Conservation (phyloP, 2,888 invertebrate species). For the Drosophila borealis region DNA sequence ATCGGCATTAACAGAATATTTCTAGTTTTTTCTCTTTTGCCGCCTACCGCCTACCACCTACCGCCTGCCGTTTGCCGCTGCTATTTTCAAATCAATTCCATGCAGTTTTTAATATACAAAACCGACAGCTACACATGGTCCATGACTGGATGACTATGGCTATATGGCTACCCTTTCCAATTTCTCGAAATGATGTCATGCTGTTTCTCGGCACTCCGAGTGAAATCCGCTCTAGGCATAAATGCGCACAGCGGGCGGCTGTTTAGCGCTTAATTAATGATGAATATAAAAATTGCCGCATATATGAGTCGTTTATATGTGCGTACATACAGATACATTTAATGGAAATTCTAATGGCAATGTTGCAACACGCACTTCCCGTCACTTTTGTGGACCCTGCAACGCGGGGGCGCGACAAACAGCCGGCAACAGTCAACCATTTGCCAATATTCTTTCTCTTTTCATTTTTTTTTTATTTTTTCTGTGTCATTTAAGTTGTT, state of each 20-base stretch:
- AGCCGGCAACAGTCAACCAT: slow-evolving; percentile 26
- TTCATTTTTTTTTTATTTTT: slow-evolving; percentile 1
- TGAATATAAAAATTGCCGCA: slow-evolving; percentile 81
- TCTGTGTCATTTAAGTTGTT: slow-evolving; percentile 47
- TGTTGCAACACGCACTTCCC: slow-evolving; percentile 58
- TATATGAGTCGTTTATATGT: slow-evolving; percentile 23
- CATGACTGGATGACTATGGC: slow-evolving; percentile 45
- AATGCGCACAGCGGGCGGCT: slow-evolving; percentile 73
- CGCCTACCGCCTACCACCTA: slow-evolving; percentile 19
- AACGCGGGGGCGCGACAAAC: slow-evolving; percentile 17
- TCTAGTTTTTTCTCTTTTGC: slow-evolving; percentile 54
- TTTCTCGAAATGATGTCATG: slow-evolving; percentile 76
- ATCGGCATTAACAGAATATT: slow-evolving; percentile 70
- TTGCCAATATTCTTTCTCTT: slow-evolving; percentile 33
- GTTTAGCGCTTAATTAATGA: slow-evolving; percentile 81
- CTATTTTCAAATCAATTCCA: slow-evolving; percentile 79
- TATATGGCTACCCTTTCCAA: slow-evolving; percentile 63
- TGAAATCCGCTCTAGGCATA: slow-evolving; percentile 56
- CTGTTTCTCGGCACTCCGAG: slow-evolving; percentile 46
- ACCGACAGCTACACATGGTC: slow-evolving; percentile 24
- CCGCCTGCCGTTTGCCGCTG: slow-evolving; percentile 41
- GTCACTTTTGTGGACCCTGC: slow-evolving; percentile 38
- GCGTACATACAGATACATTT: slow-evolving; percentile 21
- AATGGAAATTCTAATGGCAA: slow-evolving; percentile 59
- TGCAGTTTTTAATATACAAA: slow-evolving; percentile 74